Evolutionary conservation across 2,113 vertebrate species (phyloP).

Genomic region (Tachysurus fulvidraco): DNA sequence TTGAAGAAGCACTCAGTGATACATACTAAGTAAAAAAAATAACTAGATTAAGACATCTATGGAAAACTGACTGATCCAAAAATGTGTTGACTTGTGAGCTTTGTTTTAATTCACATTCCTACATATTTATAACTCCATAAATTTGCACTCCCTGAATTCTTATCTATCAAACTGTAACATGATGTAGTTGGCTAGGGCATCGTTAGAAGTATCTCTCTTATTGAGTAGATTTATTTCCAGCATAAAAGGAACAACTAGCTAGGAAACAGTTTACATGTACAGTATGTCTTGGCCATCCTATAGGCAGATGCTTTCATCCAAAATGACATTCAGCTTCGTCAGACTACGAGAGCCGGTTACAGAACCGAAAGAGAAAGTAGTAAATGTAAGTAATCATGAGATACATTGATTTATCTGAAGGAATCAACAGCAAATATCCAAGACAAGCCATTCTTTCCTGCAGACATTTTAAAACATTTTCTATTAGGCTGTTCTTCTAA

Average conservation of each 20-base stretch:
- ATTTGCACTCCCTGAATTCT: not conserved
- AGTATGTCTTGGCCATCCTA: not conserved
- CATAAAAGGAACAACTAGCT: not conserved
- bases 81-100: not conserved
- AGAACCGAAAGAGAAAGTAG: not conserved
- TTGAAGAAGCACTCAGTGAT: no score
- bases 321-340: not conserved
- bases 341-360: not conserved
- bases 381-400: not conserved
- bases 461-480: not conserved
- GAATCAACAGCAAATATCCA: not conserved
- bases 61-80: not conserved
- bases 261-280: not conserved
- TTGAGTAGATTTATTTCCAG: not conserved
- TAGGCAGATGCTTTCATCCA: not conserved
- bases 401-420: not conserved
- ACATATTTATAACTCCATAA: not conserved
- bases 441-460: not conserved
- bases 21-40: no score
- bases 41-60: not conserved
- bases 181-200: not conserved
- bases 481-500: not conserved
- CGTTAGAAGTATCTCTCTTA: not conserved
- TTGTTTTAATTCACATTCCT: not conserved
- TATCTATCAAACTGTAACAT: not conserved